Evolutionary conservation across 2,797 vertebrate genomes (phyloP).

Genomic region (Myotis daubentonii): DNA sequence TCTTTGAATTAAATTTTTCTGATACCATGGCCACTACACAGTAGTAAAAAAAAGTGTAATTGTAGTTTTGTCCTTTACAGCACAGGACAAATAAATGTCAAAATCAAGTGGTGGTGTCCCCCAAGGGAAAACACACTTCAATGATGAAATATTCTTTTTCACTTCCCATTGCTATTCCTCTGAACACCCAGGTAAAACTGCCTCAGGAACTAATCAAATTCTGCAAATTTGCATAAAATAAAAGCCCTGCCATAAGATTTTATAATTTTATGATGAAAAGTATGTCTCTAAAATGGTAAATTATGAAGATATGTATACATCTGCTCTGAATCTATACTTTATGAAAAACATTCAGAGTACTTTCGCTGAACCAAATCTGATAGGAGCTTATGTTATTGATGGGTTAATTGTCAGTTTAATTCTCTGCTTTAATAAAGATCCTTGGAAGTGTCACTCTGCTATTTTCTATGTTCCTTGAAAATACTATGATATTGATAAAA

Average conservation of each 20-base stretch:
- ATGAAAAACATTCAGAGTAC: conserved; percentile 46
- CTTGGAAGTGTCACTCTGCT: conserved; percentile 62
- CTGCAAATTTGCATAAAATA: conserved; percentile 87
- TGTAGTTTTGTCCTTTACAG: conserved; percentile 89
- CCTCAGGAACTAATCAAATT: conserved; percentile 90
- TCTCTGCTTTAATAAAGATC: conserved; percentile 75
- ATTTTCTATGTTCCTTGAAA: conserved; percentile 79
- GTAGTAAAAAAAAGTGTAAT: conserved; percentile 82
- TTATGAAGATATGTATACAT: conserved; percentile 66
- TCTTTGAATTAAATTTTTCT: conserved; percentile 86
- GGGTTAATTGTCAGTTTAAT: conserved; percentile 78
- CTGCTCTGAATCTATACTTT: conserved; percentile 63
- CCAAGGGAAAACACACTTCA: conserved; percentile 85
- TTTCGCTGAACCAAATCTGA: conserved; percentile 66
- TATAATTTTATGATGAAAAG: conserved; percentile 77
- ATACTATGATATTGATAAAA: conserved; percentile 80
- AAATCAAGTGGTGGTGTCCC: conserved; percentile 88
- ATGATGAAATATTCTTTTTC: conserved; percentile 86
- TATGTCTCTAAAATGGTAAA: conserved; percentile 75
- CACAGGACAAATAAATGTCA: conserved; percentile 91
- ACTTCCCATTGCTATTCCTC: conserved; percentile 83
- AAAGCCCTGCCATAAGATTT: conserved; percentile 84
- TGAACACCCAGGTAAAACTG: conserved; percentile 87
- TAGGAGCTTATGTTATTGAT: conserved; percentile 64
- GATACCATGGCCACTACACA: conserved; percentile 83